Percentiles rank a stretch among this genome's conserved stretches.
Evolutionary conservation across 1,140 invertebrate genomes (phyloP).

Genomic region (Pachypeltis micranthus): DNA sequence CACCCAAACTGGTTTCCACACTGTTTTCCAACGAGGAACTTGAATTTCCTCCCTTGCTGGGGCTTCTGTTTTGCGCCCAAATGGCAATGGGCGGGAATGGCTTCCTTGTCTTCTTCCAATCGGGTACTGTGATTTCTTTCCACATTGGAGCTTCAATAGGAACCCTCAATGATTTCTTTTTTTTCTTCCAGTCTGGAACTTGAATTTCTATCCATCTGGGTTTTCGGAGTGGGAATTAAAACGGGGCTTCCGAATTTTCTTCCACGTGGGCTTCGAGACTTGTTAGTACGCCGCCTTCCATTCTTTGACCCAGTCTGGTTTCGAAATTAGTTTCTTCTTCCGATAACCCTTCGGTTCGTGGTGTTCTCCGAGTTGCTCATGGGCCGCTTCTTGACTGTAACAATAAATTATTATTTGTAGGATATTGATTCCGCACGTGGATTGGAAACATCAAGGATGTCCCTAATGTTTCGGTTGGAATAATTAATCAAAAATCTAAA

Average conservation of each 20-base stretch:
- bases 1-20: slow-evolving; percentile 32
- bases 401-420: not conserved
- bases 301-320: slow-evolving; percentile 64
- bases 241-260: slow-evolving; percentile 63
- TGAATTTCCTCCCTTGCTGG: slow-evolving; percentile 36
- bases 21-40: slow-evolving; percentile 38
- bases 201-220: slow-evolving; percentile 41
- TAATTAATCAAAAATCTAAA: too few relatives aligned
- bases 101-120: slow-evolving; percentile 38
- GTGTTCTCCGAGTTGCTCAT: slow-evolving; percentile 27
- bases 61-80: slow-evolving; percentile 31
- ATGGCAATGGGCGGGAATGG: too few relatives aligned
- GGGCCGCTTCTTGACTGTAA: too few relatives aligned
- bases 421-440: not conserved
- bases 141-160: slow-evolving; percentile 35
- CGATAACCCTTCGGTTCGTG: slow-evolving; percentile 58
- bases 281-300: slow-evolving; percentile 69
- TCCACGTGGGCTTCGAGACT: slow-evolving; percentile 63
- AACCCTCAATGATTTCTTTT: slow-evolving; percentile 44
- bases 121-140: slow-evolving; percentile 40
- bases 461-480: too few relatives aligned
- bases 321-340: slow-evolving; percentile 71
- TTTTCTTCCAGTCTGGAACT: slow-evolving; percentile 39
- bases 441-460: too few relatives aligned
- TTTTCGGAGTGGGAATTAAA: slow-evolving; percentile 41